A percentile compares a stretch with the other conserved stretches of the same genome.
Evolutionary conservation across 2,113 vertebrate species (phyloP).

Genomic region (Eolophus roseicapilla): DNA sequence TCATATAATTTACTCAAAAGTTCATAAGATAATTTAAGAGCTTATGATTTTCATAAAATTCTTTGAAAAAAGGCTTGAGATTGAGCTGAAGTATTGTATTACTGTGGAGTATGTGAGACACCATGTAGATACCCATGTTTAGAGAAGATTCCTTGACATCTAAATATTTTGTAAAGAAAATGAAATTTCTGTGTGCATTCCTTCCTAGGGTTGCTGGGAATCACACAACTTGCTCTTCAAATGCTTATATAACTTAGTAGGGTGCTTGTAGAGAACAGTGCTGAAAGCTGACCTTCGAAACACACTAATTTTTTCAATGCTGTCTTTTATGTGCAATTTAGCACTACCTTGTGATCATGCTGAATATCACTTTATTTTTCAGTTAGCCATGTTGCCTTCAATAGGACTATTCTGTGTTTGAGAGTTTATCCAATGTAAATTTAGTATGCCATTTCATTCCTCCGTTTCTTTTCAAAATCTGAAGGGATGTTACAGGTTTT

Average conservation of each 20-base stretch:
- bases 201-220: background rate
- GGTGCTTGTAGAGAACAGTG: background rate
- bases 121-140: background rate
- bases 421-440: background rate
- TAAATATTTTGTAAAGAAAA: background rate
- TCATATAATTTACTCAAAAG: background rate
- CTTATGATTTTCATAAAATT: background rate
- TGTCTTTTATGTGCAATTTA: background rate
- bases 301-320: background rate
- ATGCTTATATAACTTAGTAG: background rate
- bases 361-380: background rate
- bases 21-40: background rate
- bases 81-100: background rate
- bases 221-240: background rate
- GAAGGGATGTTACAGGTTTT: background rate
- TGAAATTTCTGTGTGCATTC: background rate
- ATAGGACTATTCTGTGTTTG: background rate
- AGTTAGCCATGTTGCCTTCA: background rate
- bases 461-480: background rate
- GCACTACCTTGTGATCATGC: background rate
- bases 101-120: background rate
- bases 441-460: background rate
- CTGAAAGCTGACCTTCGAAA: slow-evolving; percentile 22
- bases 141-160: background rate
- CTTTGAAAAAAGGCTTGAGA: background rate